Base-by-base conservation (phyloP, 2,888 invertebrate species). In the Chrysina gloriosa region DNA sequence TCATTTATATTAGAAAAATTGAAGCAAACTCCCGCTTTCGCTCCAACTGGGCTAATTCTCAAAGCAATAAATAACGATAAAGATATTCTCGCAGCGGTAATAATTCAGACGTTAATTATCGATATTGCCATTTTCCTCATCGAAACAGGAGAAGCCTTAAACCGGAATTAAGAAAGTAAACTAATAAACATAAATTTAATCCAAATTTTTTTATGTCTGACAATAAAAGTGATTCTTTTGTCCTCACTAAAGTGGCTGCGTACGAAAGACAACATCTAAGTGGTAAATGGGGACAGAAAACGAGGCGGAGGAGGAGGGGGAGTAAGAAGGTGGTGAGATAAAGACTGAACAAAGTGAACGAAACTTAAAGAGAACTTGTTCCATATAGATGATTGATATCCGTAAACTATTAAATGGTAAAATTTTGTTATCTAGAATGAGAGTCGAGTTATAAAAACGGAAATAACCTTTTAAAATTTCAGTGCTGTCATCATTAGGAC, bases 381-480 rank as follows among this genome's bases (percentile, higher is more conserved):
- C 67, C 58, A 67, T 69, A 72, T 72, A 72, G 69, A 72, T 73
- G 73, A 73, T 73, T 72, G 70, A 78, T 77, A 76, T 74, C 73
- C 65, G 68, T 66, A 71, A 70, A 72, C 71, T 73, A 73, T 74
- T 73, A 72, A 73, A 70, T 73, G 71, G 70, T 69, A 68, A 74
- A 74, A 75, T 74, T 73, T 71, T 71, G 74, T 77, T 75, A 76
- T 77, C 74, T 75, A 36, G 52, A 68, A 69, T 61, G 67, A 69
- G 68, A 50, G 56, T 69, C 19, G 70, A 69, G 72, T 71, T 73
- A 70, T 77, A 77, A 76, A 77, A 74, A 66, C 69, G 63, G 68
- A 71, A 75, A 76, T 74, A 74, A 74, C 72, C 75, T 75, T 75
- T 75, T 73, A 74, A 74, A 74, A 73, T 74, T 74, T 75, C 74